Base-by-base conservation (phyloP, 2,797 vertebrate species). In the Hemitrygon akajei region DNA sequence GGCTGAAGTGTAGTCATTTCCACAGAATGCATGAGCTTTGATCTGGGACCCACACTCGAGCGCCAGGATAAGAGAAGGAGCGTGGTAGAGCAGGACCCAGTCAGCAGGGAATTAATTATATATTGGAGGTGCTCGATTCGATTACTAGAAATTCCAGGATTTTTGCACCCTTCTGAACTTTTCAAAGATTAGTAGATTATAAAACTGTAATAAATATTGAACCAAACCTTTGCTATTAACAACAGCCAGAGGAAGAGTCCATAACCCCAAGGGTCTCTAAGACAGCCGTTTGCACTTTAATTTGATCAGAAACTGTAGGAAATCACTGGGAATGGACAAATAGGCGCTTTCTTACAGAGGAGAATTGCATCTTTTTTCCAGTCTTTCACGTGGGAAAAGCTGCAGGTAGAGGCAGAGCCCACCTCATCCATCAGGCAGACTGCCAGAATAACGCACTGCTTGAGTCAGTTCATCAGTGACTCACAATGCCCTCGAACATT, bases 321-420 rank as follows among this genome's bases (percentile, higher is more conserved):
- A 89, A 20, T 89, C 58, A 66, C 60, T 66, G 30, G 86, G 86
- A 89, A n/a, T 7, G 63, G 86, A 69, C 34, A 20, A 89, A 66
- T 34, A 89, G n/a, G 12, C 86, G 66, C 66, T 66, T 89, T 66
- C 30, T n/a, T 87, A 63, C 30, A n/a, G 66, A 66, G 66, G 7
- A 37, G n/a, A 89, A 89, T 69, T 34, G 63, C 63, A 37, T 25
- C 60, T 34, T 89, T 69, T 89, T 89, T 34, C 18, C 56, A 89
- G n/a, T 69, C 86, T 89, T 89, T 69, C 86, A 89, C 86, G 63
- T 89, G 86, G 86, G 86, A 89, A 89, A 89, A 89, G 86, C 63
- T 69, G 86, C 60, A 37, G n/a, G 86, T 37, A 22, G 7, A 22
- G n/a, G n/a, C n/a, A 69, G 86, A n/a, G 86, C n/a, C 60, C 86